Evolutionary conservation across 2,888 invertebrate genomes (phyloP).

Genomic region (Synergus umbraculus): DNA sequence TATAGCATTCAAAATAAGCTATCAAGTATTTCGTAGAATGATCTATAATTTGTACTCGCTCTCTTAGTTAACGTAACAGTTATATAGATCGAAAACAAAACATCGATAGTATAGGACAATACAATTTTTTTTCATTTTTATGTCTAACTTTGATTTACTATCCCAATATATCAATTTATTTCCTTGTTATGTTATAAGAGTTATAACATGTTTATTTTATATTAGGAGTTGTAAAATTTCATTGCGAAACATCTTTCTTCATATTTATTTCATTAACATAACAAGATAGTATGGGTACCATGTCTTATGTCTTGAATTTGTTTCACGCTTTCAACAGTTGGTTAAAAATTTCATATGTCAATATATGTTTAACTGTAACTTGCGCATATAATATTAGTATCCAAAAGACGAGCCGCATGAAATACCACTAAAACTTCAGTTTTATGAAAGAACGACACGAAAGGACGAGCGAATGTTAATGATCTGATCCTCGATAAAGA

Average conservation of each 20-base stretch:
- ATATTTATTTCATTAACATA: neutral
- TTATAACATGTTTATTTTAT: neutral
- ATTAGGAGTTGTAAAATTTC: neutral
- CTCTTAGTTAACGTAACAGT: conserved; percentile 23
- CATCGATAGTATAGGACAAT: conserved; percentile 5
- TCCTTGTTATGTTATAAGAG: neutral
- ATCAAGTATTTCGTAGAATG: neutral
- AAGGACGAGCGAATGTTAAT: conserved; percentile 50
- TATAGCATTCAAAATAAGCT: conserved; percentile 28
- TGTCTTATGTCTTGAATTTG: too few species aligned
- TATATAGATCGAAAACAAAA: neutral
- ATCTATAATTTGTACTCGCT: neutral
- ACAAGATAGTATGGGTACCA: too few species aligned
- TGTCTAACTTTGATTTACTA: neutral
- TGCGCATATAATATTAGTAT: conserved; percentile 39
- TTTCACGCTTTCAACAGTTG: neutral
- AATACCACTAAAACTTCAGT: conserved; percentile 44
- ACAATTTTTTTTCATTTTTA: neutral
- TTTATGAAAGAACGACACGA: conserved; percentile 51
- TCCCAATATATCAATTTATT: neutral
- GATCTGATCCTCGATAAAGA: conserved; percentile 48
- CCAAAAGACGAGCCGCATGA: conserved; percentile 49
- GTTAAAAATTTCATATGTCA: neutral
- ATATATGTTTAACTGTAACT: neutral
- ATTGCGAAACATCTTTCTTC: neutral